Evolutionary conservation across 2,113 vertebrate genomes (phyloP), one percentile per base, ranked within the genome.

Genomic region (Cottus gobio): DNA sequence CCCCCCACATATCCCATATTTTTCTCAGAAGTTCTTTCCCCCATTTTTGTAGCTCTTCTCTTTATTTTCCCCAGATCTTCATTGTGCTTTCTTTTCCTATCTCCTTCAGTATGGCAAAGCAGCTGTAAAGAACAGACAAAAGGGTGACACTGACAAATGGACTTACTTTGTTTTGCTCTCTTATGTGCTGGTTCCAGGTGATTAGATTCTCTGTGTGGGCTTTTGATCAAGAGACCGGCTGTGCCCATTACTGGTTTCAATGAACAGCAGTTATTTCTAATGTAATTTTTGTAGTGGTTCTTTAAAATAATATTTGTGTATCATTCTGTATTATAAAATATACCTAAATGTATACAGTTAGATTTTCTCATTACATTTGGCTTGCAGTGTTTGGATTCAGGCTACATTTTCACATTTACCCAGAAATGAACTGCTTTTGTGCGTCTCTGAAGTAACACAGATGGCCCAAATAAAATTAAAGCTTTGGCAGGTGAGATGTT

Each of bases 71-170:
- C n/a, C 37, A 34, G 50, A 36, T 50, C 31, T 52, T 37, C 12
- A n/a, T 50, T 34, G 11, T 10, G 22, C n/a, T 42, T 44, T 65
- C 2, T 57, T 62, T 66, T 11, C 28, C 28, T 13, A 11, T 70
- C 39, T 75, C 30, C n/a, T 60, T 31, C 30, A 56, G 26, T 39
- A 18, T 16, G 50, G 34, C 39, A 80, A 62, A 30, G 28, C 15
- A 39, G 26, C 61, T 62, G 60, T 56, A 64, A 77, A 42, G 50
- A 61, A 79, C 77, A 83, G 64, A 79, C 77, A 77, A 84, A 68
- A 76, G 20, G 18, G 57, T 84, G 87, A 82, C 75, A 79, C 44
- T 86, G 87, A 85, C 76, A 75, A 81, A 87, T 88, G 31, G 83
- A 75, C 71, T 80, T 75, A 81, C 37, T 80, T 80, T 63, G 61